phyloP scores from a whole-genome alignment of 2,113 vertebrate genomes.

The Psilopsiagon aurifrons region DNA sequence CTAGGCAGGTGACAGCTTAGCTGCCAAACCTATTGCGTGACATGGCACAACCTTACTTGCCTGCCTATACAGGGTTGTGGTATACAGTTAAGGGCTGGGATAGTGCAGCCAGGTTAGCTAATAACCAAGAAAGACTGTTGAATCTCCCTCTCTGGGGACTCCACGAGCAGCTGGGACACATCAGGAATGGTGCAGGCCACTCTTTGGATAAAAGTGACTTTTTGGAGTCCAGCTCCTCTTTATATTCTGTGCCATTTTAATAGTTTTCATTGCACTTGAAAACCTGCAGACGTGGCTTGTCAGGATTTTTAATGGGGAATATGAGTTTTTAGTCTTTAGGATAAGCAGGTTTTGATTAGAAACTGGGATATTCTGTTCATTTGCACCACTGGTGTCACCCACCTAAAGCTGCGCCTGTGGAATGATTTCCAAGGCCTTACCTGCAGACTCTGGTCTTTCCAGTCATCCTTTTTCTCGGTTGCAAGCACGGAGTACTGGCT shows the following conservation, averaged over 20 bases:
- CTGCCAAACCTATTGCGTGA: background rate
- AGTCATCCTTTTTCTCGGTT: background rate
- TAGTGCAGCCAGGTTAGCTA: background rate
- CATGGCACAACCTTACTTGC: background rate
- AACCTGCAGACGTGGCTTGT: background rate
- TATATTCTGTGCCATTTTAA: background rate
- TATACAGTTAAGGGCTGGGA: background rate
- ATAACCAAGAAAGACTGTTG: background rate
- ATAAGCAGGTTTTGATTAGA: background rate
- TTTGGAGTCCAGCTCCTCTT: background rate
- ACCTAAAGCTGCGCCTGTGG: background rate
- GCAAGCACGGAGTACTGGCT: background rate
- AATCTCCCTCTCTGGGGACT: background rate
- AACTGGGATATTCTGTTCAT: background rate
- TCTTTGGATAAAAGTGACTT: background rate
- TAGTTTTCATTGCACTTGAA: background rate
- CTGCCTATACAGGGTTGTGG: rapidly evolving
- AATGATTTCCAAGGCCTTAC: background rate
- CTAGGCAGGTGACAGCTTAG: background rate
- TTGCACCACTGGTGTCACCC: background rate
- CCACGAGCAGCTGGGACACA: background rate
- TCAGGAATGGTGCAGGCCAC: background rate
- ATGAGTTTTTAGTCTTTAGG: background rate
- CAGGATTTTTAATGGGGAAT: background rate
- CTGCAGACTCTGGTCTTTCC: background rate